These are phyloP conservation scores for Macrochelys suwanniensis DNA, from an alignment of 2,797 vertebrate genomes.

Conservation along the genomic window DNA sequence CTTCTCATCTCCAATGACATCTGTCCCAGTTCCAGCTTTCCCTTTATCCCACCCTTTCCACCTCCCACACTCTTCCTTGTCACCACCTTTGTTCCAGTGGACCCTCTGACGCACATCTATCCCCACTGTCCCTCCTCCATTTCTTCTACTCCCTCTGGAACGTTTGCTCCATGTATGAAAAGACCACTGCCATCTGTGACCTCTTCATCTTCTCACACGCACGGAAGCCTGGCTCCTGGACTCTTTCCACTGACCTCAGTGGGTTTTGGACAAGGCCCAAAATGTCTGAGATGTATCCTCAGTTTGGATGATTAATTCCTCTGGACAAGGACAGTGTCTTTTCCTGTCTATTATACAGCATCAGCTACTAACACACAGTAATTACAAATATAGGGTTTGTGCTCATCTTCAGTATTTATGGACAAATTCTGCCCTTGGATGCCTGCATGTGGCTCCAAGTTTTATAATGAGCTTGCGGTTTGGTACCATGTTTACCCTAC, in stretches of 20 bases:
- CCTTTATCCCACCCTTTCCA: not conserved
- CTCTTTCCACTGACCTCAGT: not conserved
- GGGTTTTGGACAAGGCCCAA: not conserved
- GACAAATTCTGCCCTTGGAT: not conserved
- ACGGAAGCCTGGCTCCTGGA: not conserved
- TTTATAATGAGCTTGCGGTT: not conserved
- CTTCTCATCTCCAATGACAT: not conserved
- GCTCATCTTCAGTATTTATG: not conserved
- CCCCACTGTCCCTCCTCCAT: not conserved
- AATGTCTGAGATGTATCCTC: not conserved
- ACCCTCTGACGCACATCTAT: not conserved
- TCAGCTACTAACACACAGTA: not conserved
- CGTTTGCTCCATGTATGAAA: not conserved
- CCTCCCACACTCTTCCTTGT: not conserved
- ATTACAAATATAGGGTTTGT: not conserved
- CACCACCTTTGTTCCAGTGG: not conserved
- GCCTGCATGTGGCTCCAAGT: not conserved
- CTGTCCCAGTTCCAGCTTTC: not conserved
- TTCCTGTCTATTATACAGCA: not conserved
- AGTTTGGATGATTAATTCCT: not conserved
- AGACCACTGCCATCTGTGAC: not conserved
- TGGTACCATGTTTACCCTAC: not conserved
- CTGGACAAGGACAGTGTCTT: rapidly evolving
- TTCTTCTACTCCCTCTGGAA: not conserved
- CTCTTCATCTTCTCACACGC: not conserved